Evolutionary conservation across 2,113 vertebrate species (phyloP).

Genomic region (Sula dactylatra): DNA sequence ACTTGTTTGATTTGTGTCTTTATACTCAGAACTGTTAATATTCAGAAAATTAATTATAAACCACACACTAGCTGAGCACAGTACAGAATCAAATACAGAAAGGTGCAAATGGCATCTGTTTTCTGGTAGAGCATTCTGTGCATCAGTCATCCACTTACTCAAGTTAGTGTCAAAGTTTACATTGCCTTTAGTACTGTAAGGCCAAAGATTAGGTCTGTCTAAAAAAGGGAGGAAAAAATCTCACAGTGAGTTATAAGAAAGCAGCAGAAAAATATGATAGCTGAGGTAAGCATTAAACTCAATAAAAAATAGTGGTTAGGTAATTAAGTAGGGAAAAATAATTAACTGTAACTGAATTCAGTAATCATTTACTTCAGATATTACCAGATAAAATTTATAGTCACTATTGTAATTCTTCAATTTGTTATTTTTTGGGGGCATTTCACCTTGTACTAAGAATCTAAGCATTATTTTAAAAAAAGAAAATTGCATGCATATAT

Average conservation of each 20-base stretch:
- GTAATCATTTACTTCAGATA: not conserved
- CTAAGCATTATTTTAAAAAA: not conserved
- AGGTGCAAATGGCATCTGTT: not conserved
- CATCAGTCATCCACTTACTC: not conserved
- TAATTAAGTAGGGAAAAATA: not conserved
- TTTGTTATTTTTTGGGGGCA: not conserved
- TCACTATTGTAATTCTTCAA: not conserved
- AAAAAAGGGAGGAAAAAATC: not conserved
- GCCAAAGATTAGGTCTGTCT: not conserved
- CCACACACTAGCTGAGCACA: not conserved
- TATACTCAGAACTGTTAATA: not conserved
- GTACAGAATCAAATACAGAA: not conserved
- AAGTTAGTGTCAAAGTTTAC: not conserved
- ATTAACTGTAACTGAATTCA: not conserved
- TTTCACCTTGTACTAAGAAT: not conserved
- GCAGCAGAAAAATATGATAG: not conserved
- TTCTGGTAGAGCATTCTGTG: not conserved
- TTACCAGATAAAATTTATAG: not conserved
- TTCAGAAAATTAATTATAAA: not conserved
- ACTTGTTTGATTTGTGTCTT: not conserved
- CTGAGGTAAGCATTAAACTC: not conserved
- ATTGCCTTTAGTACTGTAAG: not conserved
- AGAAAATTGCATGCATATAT: not conserved
- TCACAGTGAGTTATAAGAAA: not conserved
- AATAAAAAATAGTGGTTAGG: not conserved